A percentile compares a stretch with the other conserved stretches of the same genome.
Evolutionary conservation across 2,113 vertebrate species (phyloP).

Genomic region (Puffinus mauretanicus): DNA sequence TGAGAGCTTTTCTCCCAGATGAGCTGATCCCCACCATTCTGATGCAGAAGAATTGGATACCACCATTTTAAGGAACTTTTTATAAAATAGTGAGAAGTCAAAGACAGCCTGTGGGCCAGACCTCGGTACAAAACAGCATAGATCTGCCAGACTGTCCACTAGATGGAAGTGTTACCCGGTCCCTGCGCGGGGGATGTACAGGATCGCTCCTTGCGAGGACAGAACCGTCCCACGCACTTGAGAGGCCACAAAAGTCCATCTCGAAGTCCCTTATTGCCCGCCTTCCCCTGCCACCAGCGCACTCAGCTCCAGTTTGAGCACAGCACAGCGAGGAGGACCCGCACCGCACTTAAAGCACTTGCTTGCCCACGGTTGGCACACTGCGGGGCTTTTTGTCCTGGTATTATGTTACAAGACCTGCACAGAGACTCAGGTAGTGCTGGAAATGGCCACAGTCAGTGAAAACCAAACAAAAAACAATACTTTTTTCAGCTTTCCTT

Average conservation of each 20-base stretch:
- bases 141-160: not conserved
- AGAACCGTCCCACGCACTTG: not conserved
- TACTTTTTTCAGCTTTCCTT: not conserved
- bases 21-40: not conserved
- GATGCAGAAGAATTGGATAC: not conserved
- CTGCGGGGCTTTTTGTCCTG: too few species aligned
- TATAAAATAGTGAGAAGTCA: not conserved
- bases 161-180: not conserved
- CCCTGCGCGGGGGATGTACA: rapidly evolving
- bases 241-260: not conserved
- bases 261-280: rapidly evolving
- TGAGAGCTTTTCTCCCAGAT: not conserved
- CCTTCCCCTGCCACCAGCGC: not conserved
- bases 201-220: not conserved
- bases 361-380: not conserved
- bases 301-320: not conserved
- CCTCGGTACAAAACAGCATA: not conserved
- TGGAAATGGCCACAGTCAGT: not conserved
- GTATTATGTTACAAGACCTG: not conserved
- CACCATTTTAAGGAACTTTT: not conserved
- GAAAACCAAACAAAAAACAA: not conserved
- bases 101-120: not conserved
- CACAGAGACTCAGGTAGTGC: too few species aligned
- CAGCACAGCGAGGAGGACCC: not conserved
- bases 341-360: rapidly evolving